Base-by-base conservation (phyloP, 2,888 invertebrate genomes). In the Periphyllus acericola region DNA sequence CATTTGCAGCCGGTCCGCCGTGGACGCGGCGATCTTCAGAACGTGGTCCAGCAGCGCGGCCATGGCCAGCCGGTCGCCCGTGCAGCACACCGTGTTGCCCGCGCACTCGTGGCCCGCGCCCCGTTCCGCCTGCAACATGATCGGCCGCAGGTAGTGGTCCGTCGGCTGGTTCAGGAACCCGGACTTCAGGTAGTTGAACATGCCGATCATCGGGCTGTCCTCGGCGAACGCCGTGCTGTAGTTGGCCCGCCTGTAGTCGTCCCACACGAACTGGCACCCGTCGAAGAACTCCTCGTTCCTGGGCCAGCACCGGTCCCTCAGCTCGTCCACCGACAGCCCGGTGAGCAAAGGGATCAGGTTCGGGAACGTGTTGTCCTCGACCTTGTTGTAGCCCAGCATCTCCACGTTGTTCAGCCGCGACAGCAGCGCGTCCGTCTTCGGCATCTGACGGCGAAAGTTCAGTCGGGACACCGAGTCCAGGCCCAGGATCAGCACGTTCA, bases 281-380 rank as follows among this genome's bases (percentile, higher is more conserved):
- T 98, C 97, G 91, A 96, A 96, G 34, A 93, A 93, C 0, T 93
- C 92, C 76, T 92, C 92, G 0, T 92, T 91, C 25, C 93, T 92
- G 0, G 93, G 93, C 93, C 95, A 94, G 91, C 96, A 97, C 0
- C 92, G 93, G 88, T 92, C 92, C 82, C 92, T 92, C 78, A 96
- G 91, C 90, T 96, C 95, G 0, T 92, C 92, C 52, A 94, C 94
- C 74, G 93, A 93, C 75, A 95, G 91, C 0, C 98, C 98, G 4
- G 95, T 94, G 21, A 98, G 92, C 89, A 96, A 93, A 0, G 98
- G 96, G 14, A 96, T 94, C 89, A 98, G 91, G 91, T 98, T 98
- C 0, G 97, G 97, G 91, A 96, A 98, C 0, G 98, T 98, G 91
- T 98, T 98, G 91, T 98, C 98, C 5, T 95, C 98, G 17, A 98